phyloP scores from a whole-genome alignment of 2,797 vertebrate genomes.

The Tachyglossus aculeatus region DNA sequence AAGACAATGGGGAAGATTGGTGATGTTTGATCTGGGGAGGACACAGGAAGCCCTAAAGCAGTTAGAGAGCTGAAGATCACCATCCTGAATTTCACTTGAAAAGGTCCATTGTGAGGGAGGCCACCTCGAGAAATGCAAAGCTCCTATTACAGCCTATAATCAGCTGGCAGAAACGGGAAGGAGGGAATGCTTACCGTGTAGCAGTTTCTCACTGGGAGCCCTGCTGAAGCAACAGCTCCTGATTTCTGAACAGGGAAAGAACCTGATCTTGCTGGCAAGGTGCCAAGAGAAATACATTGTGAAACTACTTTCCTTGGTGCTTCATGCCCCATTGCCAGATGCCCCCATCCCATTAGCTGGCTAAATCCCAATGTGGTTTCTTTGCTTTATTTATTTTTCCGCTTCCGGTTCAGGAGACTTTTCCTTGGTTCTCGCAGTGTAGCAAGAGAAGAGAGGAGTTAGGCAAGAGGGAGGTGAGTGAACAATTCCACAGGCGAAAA shows the following conservation, averaged over 20 bases:
- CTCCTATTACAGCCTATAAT: background rate
- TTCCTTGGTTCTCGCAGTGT: background rate
- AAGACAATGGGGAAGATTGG: too few relatives aligned
- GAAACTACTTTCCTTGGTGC: background rate
- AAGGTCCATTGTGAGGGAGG: background rate
- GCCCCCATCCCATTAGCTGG: background rate
- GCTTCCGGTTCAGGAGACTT: background rate
- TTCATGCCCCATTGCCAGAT: background rate
- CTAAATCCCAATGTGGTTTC: background rate
- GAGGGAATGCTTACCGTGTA: constrained; percentile 6
- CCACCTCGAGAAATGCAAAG: too few relatives aligned
- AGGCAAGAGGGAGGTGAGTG: background rate
- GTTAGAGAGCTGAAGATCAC: background rate
- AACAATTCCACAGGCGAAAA: too few relatives aligned
- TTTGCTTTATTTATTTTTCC: background rate
- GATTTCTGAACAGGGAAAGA: constrained; percentile 11
- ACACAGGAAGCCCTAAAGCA: background rate
- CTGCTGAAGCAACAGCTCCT: constrained; percentile 1
- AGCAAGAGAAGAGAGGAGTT: too few relatives aligned
- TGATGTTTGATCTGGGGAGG: too few relatives aligned
- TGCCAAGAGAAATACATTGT: too few relatives aligned
- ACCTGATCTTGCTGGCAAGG: background rate
- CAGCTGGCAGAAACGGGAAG: background rate
- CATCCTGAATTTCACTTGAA: background rate
- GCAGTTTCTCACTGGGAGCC: constrained; percentile 21